Conservation (phyloP, 2,113 vertebrate species). For the Archilochus colubris region DNA sequence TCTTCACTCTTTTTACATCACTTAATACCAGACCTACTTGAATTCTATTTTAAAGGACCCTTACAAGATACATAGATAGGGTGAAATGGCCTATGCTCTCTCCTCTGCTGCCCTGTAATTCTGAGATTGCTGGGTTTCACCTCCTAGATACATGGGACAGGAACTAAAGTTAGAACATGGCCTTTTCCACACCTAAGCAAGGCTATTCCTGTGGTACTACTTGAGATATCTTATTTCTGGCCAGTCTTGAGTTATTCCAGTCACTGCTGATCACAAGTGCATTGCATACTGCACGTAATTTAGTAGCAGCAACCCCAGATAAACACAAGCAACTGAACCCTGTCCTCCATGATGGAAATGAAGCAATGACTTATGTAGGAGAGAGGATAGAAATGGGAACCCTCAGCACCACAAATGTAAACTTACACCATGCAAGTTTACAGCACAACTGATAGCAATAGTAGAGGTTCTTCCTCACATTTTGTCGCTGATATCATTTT, state of each 20-base stretch:
- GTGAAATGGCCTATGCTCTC: neutral
- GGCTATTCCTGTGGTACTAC: constrained; percentile 1
- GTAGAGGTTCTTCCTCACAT: neutral
- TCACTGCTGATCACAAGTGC: neutral
- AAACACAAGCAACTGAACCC: neutral
- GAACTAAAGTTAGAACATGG: neutral
- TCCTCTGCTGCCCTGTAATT: neutral
- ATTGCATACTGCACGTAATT: neutral
- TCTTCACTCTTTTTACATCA: neutral
- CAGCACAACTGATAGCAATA: neutral
- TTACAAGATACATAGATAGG: neutral
- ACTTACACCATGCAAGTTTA: neutral
- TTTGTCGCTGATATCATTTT: neutral
- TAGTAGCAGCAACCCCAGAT: constrained; percentile 27
- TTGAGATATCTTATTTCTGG: constrained; percentile 17
- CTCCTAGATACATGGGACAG: neutral
- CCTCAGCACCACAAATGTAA: neutral
- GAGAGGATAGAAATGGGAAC: neutral
- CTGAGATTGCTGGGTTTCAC: neutral
- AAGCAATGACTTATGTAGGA: neutral
- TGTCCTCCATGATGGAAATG: neutral
- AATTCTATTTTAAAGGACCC: neutral
- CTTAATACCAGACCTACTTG: neutral
- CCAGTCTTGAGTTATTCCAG: constrained; percentile 8
- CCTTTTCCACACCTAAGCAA: neutral